Evolutionary conservation across 2,888 invertebrate species (phyloP), one percentile per base, ranked within the genome.

Genomic region (Alloplasta piceator): DNA sequence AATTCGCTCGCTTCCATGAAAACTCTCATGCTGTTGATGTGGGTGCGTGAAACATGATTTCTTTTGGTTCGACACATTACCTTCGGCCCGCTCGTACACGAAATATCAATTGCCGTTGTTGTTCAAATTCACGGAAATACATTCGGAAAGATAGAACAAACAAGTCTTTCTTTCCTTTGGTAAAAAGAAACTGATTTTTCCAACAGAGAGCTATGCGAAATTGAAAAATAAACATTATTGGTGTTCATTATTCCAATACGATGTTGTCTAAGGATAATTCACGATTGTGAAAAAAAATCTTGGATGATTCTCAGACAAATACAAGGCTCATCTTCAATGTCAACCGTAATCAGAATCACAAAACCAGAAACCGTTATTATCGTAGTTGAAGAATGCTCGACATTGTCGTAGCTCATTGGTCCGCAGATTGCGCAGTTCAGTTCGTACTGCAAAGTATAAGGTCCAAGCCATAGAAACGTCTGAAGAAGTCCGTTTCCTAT

Each of bases 401-500:
- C 14, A 55, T 58, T 63, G 76, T 67, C 72, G 63, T 70, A 70
- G 77, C 78, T 78, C 78, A 80, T 76, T 71, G 64, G 52, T 41
- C 52, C 39, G 50, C 64, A 70, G 61, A 76, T 75, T 46, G 56
- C 60, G 75, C 75, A 61, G 46, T 55, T 72, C 67, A 55, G 41
- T 68, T 14, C 46, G 58, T 68, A 66, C 52, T 52, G 60, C 68
- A 39, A 14, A 16, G 48, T 43, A 60, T 50, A 50, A 60, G 67
- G 50, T 36, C 26, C 6, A 38, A 6, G 50, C 43, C 52, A 60
- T 36, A 52, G 14, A 50, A 66, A 67, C 36, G 43, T 50, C 16
- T 39, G 16, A 16, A 50, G 67, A 75, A 58, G 38, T 67, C 55
- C 68, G 43, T 63, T 67, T 60, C 36, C 12, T 60, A 12, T 39